Base-by-base conservation (phyloP, 1,140 invertebrate genomes). In the Littorina saxatilis region DNA sequence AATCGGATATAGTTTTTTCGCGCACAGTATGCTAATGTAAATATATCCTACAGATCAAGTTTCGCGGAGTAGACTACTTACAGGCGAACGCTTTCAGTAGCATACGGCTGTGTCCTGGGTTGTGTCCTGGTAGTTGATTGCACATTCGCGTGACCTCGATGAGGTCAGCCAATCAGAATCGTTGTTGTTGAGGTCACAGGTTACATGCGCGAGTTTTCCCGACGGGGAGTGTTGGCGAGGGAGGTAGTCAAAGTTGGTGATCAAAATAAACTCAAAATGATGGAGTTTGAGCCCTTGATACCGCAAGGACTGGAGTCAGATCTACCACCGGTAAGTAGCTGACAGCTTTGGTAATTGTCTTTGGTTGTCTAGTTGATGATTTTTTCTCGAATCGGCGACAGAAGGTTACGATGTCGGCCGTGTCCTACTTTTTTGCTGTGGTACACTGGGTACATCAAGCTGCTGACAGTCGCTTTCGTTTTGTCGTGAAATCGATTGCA, bases 231-330 rank as follows among this genome's bases (percentile, higher is more conserved):
- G 66, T 50, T 43, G 72, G 23, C 29, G 37, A 43, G 39, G 27
- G 35, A 52, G 61, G 39, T 37, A 35, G 40, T 40, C 52, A 76
- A 80, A 80, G 68, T 63, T 76, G 66, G 37, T 29, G 27, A 43
- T 35, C 23, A 40, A 76, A 83, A 83, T 43, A 35, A n/a, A 37
- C n/a, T 70, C 77, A 88, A 88, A 82, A 89, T 87, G 87, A 88
- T 89, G 85, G 82, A 89, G 86, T 82, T 87, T 79, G 84, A 89
- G 58, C 80, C 72, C 40, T 79, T 85, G 58, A 77, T 85, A 58
- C 81, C 82, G 29, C 79, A 80, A 11, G 66, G 78, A 58, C 84
- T 83, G 70, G 83, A 58, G 39, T 37, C 63, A 55, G 82, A 68
- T 37, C 37, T 85, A 27, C 76, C 83, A 32, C 84, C 85, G 86